A percentile compares a stretch with the other conserved stretches of the same genome.
phyloP scores from a whole-genome alignment of 2,888 invertebrate species.

The Hanleya hanleyi region DNA sequence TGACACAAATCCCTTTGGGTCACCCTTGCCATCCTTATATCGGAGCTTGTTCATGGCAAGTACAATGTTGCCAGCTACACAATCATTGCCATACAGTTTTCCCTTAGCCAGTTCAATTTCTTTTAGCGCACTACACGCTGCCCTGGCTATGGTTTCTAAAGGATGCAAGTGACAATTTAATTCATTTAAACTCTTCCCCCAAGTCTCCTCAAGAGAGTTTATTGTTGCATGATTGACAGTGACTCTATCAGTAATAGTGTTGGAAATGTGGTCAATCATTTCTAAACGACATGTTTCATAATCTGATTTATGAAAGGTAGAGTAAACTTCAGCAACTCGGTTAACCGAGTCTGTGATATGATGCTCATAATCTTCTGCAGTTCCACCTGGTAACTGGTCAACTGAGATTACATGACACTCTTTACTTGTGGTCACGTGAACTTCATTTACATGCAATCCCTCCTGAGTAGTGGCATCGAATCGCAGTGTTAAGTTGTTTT shows the following conservation, averaged over 20 bases:
- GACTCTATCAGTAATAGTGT: conserved; percentile 32
- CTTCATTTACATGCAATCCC: conserved; percentile 32
- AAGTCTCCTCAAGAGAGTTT: neutral
- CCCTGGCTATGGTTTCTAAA: conserved; percentile 20
- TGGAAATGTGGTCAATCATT: conserved; percentile 26
- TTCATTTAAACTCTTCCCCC: conserved; percentile 30
- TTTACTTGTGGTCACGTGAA: conserved; percentile 25
- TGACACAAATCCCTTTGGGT: conserved; percentile 31
- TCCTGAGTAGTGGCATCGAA: conserved; percentile 40
- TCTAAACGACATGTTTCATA: conserved; percentile 7
- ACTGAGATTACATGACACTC: conserved; percentile 25
- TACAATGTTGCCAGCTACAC: conserved; percentile 33
- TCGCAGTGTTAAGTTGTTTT: conserved; percentile 27
- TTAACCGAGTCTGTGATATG: conserved; percentile 28
- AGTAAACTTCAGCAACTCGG: conserved; percentile 18
- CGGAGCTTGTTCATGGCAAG: conserved; percentile 35
- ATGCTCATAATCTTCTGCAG: conserved; percentile 31
- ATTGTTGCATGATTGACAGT: conserved; percentile 27
- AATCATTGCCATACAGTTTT: conserved; percentile 30
- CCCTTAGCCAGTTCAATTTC: conserved; percentile 21
- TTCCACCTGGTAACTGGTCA: conserved; percentile 37
- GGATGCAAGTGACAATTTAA: conserved; percentile 28
- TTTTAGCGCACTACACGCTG: conserved; percentile 21
- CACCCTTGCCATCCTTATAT: conserved; percentile 38
- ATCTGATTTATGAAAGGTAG: conserved; percentile 7